Percentiles rank a stretch among this genome's conserved stretches.
Evolutionary conservation across 37 sponge, comb jelly and placozoan species (phyloP).

Genomic region (Geodia barretti): DNA sequence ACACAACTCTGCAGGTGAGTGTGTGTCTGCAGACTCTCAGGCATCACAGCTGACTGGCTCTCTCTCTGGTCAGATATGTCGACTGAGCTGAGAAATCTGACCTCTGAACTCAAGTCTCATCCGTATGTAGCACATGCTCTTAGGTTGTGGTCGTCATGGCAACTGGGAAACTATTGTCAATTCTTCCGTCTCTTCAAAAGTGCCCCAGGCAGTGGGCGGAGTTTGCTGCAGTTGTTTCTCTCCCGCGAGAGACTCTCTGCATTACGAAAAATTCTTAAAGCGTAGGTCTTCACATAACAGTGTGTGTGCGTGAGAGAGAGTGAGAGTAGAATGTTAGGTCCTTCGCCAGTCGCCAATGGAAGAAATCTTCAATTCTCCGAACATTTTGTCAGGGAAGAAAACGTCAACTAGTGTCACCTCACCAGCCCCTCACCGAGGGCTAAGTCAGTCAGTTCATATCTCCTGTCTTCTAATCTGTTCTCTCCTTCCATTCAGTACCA

Average conservation of each 20-base stretch:
- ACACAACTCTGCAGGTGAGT: slow-evolving; percentile 72
- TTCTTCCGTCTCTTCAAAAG: slow-evolving; percentile 85
- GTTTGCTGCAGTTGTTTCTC: slow-evolving; percentile 89
- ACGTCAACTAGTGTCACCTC: too few species aligned
- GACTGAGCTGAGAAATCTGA: slow-evolving; percentile 40
- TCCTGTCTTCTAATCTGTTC: neutral
- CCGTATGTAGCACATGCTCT: slow-evolving; percentile 86
- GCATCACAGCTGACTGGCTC: neutral
- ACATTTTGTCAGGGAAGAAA: too few species aligned
- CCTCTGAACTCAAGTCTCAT: slow-evolving; percentile 29
- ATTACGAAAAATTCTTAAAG: slow-evolving; percentile 76
- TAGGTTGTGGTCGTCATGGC: slow-evolving; percentile 79
- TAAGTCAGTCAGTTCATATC: neutral
- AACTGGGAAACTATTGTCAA: slow-evolving; percentile 70
- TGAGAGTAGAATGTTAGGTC: neutral
- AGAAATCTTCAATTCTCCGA: too few species aligned
- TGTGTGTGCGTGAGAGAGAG: neutral
- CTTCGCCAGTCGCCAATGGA: too few species aligned
- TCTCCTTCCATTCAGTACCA: neutral
- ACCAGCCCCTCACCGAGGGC: neutral
- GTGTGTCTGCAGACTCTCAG: neutral
- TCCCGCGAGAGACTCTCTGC: slow-evolving; percentile 83
- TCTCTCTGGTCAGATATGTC: slow-evolving; percentile 40
- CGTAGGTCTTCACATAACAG: slow-evolving; percentile 79
- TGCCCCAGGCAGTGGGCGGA: slow-evolving; percentile 78